A percentile compares a stretch with the other conserved stretches of the same genome.
These are phyloP conservation scores for Tetramorium bicarinatum DNA, from an alignment of 2,888 invertebrate genomes.

Conservation along the genomic window DNA sequence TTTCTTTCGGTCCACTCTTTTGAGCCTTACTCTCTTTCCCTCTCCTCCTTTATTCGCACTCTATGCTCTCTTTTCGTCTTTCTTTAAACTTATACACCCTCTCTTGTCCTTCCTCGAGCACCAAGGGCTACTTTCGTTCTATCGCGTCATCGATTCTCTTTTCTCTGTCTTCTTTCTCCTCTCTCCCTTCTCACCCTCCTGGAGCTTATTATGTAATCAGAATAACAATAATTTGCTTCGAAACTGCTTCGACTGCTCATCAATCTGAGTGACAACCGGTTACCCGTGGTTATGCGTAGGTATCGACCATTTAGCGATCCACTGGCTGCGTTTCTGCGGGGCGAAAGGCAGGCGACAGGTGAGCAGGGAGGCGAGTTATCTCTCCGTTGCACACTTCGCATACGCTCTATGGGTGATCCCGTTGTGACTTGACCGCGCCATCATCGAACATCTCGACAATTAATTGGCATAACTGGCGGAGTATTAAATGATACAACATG, in stretches of 20 bases:
- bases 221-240: constrained; percentile 84
- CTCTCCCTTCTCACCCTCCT: constrained; percentile 48
- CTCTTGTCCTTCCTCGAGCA: constrained; percentile 33
- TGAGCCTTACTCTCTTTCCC: constrained; percentile 18
- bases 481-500: not conserved
- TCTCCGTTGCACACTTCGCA: not conserved
- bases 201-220: constrained; percentile 84
- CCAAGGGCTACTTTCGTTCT: constrained; percentile 46
- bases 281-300: constrained; percentile 66
- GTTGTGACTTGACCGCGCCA: not conserved
- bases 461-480: not conserved
- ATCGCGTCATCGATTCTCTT: constrained; percentile 42
- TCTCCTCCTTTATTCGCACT: constrained; percentile 50
- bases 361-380: constrained; percentile 32
- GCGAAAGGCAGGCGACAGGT: not conserved
- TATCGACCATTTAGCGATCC: constrained; percentile 60
- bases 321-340: constrained; percentile 11
- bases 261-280: constrained; percentile 83
- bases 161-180: constrained; percentile 28
- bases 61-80: constrained; percentile 57
- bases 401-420: not conserved
- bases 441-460: constrained; percentile 9
- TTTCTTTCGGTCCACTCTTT: constrained; percentile 9
- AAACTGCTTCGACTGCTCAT: constrained; percentile 81
- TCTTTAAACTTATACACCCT: constrained; percentile 56